Percentiles rank a stretch among this genome's conserved stretches.
Conservation (phyloP, 1,140 invertebrate genomes). For the Sarcophaga peregrina region DNA sequence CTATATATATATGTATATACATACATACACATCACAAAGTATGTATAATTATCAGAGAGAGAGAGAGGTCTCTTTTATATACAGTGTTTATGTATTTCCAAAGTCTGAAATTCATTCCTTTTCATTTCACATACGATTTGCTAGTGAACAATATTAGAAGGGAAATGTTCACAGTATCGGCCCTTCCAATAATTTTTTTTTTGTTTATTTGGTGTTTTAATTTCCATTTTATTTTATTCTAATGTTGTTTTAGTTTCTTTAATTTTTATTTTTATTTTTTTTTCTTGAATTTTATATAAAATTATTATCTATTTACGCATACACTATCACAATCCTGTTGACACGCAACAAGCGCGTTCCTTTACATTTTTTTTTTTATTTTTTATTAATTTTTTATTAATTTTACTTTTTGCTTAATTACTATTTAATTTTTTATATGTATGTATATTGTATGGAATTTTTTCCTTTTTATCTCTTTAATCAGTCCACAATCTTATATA, state of each 20-base stretch:
- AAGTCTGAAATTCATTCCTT: too few species aligned
- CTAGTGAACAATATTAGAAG: too few species aligned
- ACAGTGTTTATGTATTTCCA: too few species aligned
- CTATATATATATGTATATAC: too few species aligned
- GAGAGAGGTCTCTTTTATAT: too few species aligned
- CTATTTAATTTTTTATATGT: background rate
- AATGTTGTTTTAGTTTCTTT: constrained; percentile 1
- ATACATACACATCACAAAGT: too few species aligned
- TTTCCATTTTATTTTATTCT: constrained; percentile 4
- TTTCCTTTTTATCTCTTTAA: background rate
- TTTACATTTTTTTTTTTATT: constrained; percentile 14
- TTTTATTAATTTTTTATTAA: too few species aligned
- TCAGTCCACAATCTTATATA: constrained; percentile 22
- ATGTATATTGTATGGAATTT: too few species aligned
- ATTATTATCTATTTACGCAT: constrained; percentile 60
- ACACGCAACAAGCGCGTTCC: constrained; percentile 27
- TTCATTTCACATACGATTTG: too few species aligned
- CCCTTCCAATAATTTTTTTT: background rate
- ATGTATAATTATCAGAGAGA: too few species aligned
- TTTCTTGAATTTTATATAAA: constrained; percentile 44
- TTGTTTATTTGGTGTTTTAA: background rate
- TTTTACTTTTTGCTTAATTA: constrained; percentile 19
- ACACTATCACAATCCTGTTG: constrained; percentile 65
- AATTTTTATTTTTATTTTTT: constrained; percentile 45
- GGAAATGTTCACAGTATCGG: background rate